Evolutionary conservation across 2,888 invertebrate genomes (phyloP), one percentile per base, ranked within the genome.

Genomic region (Mycalesis mineus): DNA sequence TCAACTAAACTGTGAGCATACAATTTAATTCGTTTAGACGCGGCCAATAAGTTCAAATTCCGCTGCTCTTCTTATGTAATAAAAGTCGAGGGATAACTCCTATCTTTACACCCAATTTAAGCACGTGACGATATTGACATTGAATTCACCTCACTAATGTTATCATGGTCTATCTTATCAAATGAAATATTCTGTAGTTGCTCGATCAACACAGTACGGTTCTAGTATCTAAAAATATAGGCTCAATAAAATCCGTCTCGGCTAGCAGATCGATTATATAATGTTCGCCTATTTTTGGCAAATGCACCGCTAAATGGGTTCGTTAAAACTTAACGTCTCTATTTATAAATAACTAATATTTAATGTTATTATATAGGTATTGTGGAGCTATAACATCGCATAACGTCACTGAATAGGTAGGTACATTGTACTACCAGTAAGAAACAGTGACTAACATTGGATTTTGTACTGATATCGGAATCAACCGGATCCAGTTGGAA

Each of bases 81-180:
- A 50, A 28, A 44, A 17, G 13, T 14, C 13, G 13, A 29, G 9
- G 9, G 6, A 39, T n/a, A 37, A 15, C 37, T 54, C 36, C 15
- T 40, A 37, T 54, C 52, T 39, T 29, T 50, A 41, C 39, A 45
- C 28, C 17, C 11, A 40, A 58, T 29, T 60, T 47, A 49, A 39
- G 15, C 49, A 50, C 54, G 49, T 60, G 48, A 58, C 51, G 22
- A 53, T 17, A 14, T 31, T 64, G 64, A 55, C 61, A 63, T 65
- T 65, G 63, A 60, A 56, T 55, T 58, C 60, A 65, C 57, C 57
- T 60, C 60, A 54, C 36, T 40, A 40, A 41, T 56, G 17, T 64
- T 63, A 65, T 65, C 65, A 36, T 49, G 29, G 28, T 17, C 31
- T 62, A 65, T 62, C 59, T 59, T 49, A 62, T 63, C 63, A 49